phyloP scores from a whole-genome alignment of 2,113 vertebrate genomes.

The Megaptera novaeangliae region DNA sequence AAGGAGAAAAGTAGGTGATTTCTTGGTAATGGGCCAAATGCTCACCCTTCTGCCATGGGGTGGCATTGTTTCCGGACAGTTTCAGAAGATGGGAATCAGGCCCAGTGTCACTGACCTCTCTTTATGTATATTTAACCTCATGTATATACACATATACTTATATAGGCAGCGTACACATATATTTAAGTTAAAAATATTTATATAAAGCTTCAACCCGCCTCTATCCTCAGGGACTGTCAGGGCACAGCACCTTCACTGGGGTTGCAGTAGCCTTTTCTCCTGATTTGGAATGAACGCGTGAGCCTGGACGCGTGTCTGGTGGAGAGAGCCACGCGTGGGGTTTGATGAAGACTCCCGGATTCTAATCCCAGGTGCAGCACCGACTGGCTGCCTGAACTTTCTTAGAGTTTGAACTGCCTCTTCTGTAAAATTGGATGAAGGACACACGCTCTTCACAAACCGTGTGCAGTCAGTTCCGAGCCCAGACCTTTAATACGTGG shows the following conservation, averaged over 20 bases:
- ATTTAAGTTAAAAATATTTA: background rate
- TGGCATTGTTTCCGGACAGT: background rate
- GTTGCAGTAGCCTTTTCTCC: fast-evolving
- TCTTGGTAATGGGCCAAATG: background rate
- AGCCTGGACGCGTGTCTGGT: fast-evolving
- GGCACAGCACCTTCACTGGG: fast-evolving
- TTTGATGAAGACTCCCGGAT: fast-evolving
- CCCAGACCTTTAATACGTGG: fast-evolving
- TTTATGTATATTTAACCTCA: background rate
- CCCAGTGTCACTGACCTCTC: background rate
- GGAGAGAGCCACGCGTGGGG: fast-evolving
- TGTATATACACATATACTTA: background rate
- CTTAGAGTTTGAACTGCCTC: background rate
- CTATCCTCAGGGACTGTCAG: fast-evolving
- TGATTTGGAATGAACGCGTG: background rate
- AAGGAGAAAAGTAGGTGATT: background rate
- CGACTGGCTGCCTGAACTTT: fast-evolving
- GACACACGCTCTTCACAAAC: fast-evolving
- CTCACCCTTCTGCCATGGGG: background rate
- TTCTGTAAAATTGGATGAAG: background rate
- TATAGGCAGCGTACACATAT: background rate
- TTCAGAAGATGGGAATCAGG: background rate
- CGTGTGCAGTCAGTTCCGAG: fast-evolving
- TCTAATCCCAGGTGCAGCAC: fast-evolving
- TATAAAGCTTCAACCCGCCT: background rate